Conservation (phyloP, 2,797 vertebrate genomes). For the Clangula hyemalis region DNA sequence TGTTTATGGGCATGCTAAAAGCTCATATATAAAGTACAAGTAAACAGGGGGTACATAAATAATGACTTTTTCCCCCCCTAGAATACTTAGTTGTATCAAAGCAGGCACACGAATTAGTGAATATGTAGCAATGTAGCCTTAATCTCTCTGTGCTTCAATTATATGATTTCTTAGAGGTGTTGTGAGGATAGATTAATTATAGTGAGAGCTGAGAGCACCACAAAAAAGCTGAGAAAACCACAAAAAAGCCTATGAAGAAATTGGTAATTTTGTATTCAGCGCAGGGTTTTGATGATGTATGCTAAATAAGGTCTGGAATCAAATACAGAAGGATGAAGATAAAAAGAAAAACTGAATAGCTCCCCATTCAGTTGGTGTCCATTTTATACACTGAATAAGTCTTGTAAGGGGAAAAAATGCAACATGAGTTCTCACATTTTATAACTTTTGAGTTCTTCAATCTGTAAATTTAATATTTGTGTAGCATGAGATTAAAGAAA, state of each 20-base stretch:
- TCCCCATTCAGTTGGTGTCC: not conserved
- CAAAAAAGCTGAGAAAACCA: constrained; percentile 35
- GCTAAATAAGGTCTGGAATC: constrained; percentile 55
- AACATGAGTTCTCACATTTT: not conserved
- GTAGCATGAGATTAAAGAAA: not conserved
- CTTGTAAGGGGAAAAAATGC: not conserved
- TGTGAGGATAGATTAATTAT: constrained; percentile 59
- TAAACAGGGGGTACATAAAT: not conserved
- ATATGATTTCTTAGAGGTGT: constrained; percentile 58
- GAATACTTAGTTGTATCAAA: not conserved
- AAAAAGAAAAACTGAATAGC: constrained; percentile 31
- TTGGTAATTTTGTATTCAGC: constrained; percentile 55
- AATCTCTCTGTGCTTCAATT: constrained; percentile 36
- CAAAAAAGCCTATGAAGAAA: constrained; percentile 43
- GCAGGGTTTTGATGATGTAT: constrained; percentile 26
- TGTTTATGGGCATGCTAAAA: not conserved
- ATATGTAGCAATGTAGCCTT: constrained; percentile 34
- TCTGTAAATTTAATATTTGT: constrained; percentile 1
- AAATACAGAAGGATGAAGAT: constrained; percentile 13
- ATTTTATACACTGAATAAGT: not conserved
- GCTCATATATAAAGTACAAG: not conserved
- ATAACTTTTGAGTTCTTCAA: not conserved
- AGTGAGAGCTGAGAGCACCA: constrained; percentile 36
- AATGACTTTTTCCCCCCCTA: not conserved
- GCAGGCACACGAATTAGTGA: not conserved